These are phyloP conservation scores for Aurelia coerulea DNA, from an alignment of 30 jellyfish, hydroid and myxozoan species.

Conservation along the genomic window DNA sequence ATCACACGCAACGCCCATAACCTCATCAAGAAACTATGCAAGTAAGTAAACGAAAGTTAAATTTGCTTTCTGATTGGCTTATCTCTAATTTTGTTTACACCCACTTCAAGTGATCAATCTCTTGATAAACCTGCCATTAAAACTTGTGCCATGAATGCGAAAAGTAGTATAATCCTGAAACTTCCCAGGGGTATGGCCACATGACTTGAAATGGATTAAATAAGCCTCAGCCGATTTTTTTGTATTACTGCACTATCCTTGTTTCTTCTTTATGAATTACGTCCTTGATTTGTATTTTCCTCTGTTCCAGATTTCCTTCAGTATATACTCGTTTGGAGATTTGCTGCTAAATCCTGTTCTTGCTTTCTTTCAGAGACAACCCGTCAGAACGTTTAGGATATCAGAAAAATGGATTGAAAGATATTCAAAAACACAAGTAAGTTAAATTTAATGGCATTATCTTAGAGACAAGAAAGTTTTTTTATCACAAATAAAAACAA, in stretches of 20 bases:
- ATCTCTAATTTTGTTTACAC: background rate
- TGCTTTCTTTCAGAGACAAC: slow-evolving; percentile 67
- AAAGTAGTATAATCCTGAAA: too few relatives aligned
- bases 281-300: too few relatives aligned
- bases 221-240: too few relatives aligned
- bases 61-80: background rate
- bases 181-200: too few relatives aligned
- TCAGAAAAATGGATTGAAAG: slow-evolving; percentile 92
- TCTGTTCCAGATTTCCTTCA: too few relatives aligned
- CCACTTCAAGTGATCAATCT: background rate
- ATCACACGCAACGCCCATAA: slow-evolving; percentile 96
- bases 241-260: too few relatives aligned
- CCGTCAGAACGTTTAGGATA: slow-evolving; percentile 99
- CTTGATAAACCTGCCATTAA: background rate
- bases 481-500: too few relatives aligned
- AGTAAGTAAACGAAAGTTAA: slow-evolving; percentile 57
- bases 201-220: too few relatives aligned
- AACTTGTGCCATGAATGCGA: too few relatives aligned
- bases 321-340: too few relatives aligned
- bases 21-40: slow-evolving; percentile 96
- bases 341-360: background rate
- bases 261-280: too few relatives aligned
- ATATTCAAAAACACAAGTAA: slow-evolving; percentile 97
- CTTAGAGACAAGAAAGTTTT: too few relatives aligned
- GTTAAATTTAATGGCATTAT: background rate